Percentiles rank a stretch among this genome's conserved stretches.
These are phyloP conservation scores for Poeciliopsis prolifica DNA, from an alignment of 2,113 vertebrate species.

Conservation along the genomic window DNA sequence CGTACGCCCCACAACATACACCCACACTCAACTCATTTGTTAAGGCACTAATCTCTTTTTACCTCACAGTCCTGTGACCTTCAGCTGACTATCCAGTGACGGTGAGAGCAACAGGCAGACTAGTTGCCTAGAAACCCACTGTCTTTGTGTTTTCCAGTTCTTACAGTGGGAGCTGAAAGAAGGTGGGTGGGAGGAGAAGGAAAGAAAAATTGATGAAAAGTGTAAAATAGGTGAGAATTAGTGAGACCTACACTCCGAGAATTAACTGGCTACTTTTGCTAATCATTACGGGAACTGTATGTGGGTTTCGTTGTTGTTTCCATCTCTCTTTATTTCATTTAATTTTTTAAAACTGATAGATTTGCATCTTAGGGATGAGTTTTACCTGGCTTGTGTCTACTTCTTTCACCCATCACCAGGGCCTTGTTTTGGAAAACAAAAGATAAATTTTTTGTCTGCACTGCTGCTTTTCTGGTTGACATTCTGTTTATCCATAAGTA, in stretches of 20 bases:
- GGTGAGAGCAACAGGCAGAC: conserved; percentile 65
- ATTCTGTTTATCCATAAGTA: no score
- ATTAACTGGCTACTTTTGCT: background rate
- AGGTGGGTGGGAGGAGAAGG: conserved; percentile 23
- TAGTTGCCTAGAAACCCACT: conserved; percentile 67
- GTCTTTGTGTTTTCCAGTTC: conserved; percentile 33
- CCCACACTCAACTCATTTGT: conserved; percentile 38
- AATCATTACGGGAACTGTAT: no score
- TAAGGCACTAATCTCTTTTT: conserved; percentile 56
- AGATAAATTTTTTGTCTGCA: background rate
- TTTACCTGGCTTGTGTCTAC: background rate
- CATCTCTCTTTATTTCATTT: background rate
- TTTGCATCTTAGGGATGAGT: background rate
- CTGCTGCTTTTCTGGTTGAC: background rate
- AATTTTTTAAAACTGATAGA: background rate
- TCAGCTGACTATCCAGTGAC: conserved; percentile 63
- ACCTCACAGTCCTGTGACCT: conserved; percentile 57
- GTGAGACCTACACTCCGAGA: background rate
- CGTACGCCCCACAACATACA: background rate
- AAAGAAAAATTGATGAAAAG: conserved; percentile 11
- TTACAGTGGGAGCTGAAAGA: conserved; percentile 40
- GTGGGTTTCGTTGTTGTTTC: background rate
- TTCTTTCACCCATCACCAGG: background rate
- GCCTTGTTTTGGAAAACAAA: background rate
- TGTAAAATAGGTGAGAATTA: conserved; percentile 19